Evolutionary conservation across 2,888 invertebrate species (phyloP).

Genomic region (Drosophila stalkeri): DNA sequence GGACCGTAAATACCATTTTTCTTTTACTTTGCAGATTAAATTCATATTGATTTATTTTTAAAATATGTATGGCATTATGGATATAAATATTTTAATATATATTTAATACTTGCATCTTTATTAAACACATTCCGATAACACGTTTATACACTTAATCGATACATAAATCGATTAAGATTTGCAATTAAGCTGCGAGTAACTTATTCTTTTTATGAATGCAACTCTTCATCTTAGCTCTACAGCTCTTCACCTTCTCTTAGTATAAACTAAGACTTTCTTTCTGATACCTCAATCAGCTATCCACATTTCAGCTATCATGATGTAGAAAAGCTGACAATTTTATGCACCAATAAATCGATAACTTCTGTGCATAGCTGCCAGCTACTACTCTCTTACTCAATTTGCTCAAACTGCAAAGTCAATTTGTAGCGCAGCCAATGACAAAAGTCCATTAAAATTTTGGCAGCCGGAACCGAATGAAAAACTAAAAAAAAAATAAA

Average conservation of each 20-base stretch:
- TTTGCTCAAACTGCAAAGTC: slow-evolving; percentile 21
- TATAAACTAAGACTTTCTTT: neutral
- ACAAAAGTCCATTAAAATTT: slow-evolving; percentile 59
- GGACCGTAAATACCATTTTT: too few species aligned
- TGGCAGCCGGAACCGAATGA: slow-evolving; percentile 54
- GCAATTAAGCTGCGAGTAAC: too few species aligned
- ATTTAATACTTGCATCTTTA: too few species aligned
- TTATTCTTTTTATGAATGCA: neutral
- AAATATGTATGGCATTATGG: too few species aligned
- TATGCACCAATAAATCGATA: slow-evolving; percentile 23
- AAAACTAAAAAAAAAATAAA: slow-evolving; percentile 32
- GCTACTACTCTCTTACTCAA: slow-evolving; percentile 19
- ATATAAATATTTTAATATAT: neutral
- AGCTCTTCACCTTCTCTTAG: too few species aligned
- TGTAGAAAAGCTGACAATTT: slow-evolving; percentile 7
- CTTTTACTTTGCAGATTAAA: too few species aligned
- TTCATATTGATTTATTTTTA: too few species aligned
- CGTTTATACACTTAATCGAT: neutral
- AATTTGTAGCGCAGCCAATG: slow-evolving; percentile 38
- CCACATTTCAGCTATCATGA: neutral
- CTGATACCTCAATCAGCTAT: neutral
- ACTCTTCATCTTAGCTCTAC: too few species aligned
- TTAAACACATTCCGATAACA: neutral
- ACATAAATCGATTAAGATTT: neutral
- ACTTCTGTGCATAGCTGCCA: slow-evolving; percentile 13